Base-by-base conservation (phyloP, 1,140 invertebrate genomes). In the Hirudo medicinalis region DNA sequence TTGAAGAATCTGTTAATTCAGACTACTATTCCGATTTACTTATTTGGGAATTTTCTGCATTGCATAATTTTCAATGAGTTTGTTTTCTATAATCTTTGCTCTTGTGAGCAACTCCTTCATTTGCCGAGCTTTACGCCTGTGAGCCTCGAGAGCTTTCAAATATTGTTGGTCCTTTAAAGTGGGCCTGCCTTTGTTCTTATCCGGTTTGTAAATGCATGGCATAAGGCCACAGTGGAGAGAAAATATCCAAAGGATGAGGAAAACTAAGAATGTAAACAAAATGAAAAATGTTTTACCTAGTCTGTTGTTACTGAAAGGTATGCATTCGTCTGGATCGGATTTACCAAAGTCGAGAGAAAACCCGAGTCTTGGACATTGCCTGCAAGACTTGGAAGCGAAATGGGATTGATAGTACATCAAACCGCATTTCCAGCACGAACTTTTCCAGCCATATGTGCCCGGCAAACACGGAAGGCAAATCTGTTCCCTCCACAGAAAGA, bases 321-420 rank as follows among this genome's bases (percentile, higher is more conserved):
- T 32, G 57, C 57, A 63, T n/a, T 63, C 57, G 19, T 63, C 57
- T 63, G 57, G 57, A 63, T 63, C 57, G 0, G 57, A 63, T 63
- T 63, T 63, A 25, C 57, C 57, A 25, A 22, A 25, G 22, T 63
- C 29, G 1, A 63, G 29, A n/a, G 57, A 63, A 63, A 63, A 63
- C 8, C 57, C 57, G 1, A 63, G 29, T 32, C 29, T 63, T 22
- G 57, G 57, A 15, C 57, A 63, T 15, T 25, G 11, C 22, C 29
- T 63, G 19, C 57, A 63, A 13, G 8, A 25, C 19, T 63, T 63
- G 11, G 57, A 63, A 63, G 57, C 57, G 15, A 63, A 63, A 11
- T 63, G 57, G 57, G 29, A 0, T 63, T 63, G 57, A 63, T 63
- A 63, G 11, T 2, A 32, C 22, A 63, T 25, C 3, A 25, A 11